These are phyloP conservation scores for Lithophane semibrunnea DNA, from an alignment of 2,888 invertebrate species.

Conservation along the genomic window DNA sequence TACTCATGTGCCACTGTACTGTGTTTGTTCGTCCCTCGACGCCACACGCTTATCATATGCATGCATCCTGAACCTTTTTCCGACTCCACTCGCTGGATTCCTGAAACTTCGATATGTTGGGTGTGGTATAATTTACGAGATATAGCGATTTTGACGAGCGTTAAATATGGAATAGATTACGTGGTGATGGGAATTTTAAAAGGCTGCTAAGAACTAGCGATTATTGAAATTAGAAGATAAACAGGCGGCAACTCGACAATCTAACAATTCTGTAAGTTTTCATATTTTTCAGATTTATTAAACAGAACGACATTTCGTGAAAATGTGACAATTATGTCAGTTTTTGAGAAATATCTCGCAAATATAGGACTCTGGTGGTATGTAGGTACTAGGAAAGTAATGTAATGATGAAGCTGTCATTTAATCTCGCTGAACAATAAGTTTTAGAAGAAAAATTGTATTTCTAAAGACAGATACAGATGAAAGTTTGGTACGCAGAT, in stretches of 20 bases:
- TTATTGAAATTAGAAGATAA: neutral
- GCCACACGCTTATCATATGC: slow-evolving; percentile 71
- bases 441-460: too few relatives aligned
- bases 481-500: neutral
- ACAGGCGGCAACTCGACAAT: too few relatives aligned
- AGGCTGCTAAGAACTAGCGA: neutral
- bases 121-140: slow-evolving; percentile 33
- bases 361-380: too few relatives aligned
- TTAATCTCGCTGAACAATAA: neutral
- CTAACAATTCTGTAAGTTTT: too few relatives aligned
- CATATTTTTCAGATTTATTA: too few relatives aligned
- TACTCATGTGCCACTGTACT: neutral
- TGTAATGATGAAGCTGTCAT: neutral
- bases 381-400: too few relatives aligned
- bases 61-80: slow-evolving; percentile 73
- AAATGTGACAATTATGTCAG: too few relatives aligned
- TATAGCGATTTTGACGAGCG: slow-evolving; percentile 15
- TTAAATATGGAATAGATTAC: too few relatives aligned
- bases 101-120: slow-evolving; percentile 53
- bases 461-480: neutral
- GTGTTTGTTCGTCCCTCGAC: slow-evolving; percentile 44
- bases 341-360: too few relatives aligned
- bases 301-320: too few relatives aligned
- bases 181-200: neutral
- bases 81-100: slow-evolving; percentile 67